A percentile compares a stretch with the other conserved stretches of the same genome.
These are phyloP conservation scores for Hermaeophaga mercurialis DNA, from an alignment of 2,888 invertebrate genomes.

Conservation along the genomic window DNA sequence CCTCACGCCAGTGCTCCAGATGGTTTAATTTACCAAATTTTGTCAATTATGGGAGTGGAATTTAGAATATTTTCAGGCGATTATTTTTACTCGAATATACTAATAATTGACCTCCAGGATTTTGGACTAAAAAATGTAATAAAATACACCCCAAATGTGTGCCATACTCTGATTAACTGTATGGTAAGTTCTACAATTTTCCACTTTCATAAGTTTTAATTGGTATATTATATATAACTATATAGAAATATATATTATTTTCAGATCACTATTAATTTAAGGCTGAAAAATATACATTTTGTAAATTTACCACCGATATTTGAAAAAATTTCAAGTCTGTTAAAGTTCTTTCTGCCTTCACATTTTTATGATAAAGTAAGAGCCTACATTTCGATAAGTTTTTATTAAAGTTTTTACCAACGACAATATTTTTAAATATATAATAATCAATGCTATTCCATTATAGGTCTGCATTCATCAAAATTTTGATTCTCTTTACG, in stretches of 20 bases:
- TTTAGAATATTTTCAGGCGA: slow-evolving; percentile 35
- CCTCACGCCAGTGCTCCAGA: slow-evolving; percentile 36
- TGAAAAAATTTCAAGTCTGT: slow-evolving; percentile 47
- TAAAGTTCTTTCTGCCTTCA: slow-evolving; percentile 44
- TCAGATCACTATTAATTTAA: slow-evolving; percentile 48
- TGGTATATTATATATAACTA: background rate
- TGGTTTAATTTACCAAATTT: slow-evolving; percentile 35
- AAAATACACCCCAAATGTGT: slow-evolving; percentile 42
- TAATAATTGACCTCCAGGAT: slow-evolving; percentile 37
- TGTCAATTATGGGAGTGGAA: slow-evolving; percentile 40
- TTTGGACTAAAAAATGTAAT: slow-evolving; percentile 38
- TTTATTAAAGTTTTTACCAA: too few species aligned
- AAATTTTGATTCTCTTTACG: slow-evolving; percentile 33
- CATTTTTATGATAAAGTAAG: slow-evolving; percentile 34
- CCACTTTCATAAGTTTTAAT: too few species aligned
- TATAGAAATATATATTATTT: slow-evolving; percentile 34
- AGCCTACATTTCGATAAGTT: too few species aligned
- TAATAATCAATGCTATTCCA: background rate
- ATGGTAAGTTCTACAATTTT: too few species aligned
- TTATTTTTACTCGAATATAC: slow-evolving; percentile 37
- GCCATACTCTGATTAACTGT: slow-evolving; percentile 38
- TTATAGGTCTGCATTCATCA: slow-evolving; percentile 40
- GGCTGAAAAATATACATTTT: slow-evolving; percentile 53
- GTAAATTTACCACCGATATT: slow-evolving; percentile 52
- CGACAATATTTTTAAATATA: too few species aligned